Percentiles rank a stretch among this genome's conserved stretches.
Evolutionary conservation across 2,888 invertebrate species (phyloP).

Genomic region (Heliconius charithonia): DNA sequence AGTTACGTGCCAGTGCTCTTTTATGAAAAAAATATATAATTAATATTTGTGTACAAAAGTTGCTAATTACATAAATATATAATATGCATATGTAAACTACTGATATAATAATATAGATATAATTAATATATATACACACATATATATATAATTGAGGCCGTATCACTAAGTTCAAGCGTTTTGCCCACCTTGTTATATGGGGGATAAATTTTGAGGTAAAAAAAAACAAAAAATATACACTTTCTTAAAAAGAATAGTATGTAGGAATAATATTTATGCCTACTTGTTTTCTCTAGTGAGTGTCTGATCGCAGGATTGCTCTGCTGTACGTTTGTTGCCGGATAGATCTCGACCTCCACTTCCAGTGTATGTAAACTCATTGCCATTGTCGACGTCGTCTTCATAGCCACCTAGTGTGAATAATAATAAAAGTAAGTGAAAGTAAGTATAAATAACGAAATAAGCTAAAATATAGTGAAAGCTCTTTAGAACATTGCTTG

Average conservation of each 20-base stretch:
- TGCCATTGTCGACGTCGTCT: conserved; percentile 91
- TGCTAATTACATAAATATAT: too few species aligned
- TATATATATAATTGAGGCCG: too few species aligned
- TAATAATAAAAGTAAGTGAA: not conserved
- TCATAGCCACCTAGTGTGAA: conserved; percentile 88
- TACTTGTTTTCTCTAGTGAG: conserved; percentile 90
- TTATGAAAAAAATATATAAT: not conserved
- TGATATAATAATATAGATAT: too few species aligned
- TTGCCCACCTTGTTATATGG: too few species aligned
- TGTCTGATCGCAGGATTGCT: conserved; percentile 90
- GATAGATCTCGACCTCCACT: conserved; percentile 92
- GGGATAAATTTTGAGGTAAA: not conserved
- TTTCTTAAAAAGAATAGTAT: not conserved
- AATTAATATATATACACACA: too few species aligned
- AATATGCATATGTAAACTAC: too few species aligned
- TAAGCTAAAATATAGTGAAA: too few species aligned
- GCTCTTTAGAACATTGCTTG: too few species aligned
- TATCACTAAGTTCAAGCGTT: too few species aligned
- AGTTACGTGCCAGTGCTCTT: conserved; percentile 91
- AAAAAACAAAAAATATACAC: not conserved
- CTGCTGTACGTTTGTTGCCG: conserved; percentile 91
- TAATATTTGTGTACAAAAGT: too few species aligned
- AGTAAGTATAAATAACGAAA: not conserved
- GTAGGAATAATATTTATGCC: conserved; percentile 5
- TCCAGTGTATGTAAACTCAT: conserved; percentile 92